Conservation (phyloP, 1,140 invertebrate species). For the Thaumatotibia leucotreta region DNA sequence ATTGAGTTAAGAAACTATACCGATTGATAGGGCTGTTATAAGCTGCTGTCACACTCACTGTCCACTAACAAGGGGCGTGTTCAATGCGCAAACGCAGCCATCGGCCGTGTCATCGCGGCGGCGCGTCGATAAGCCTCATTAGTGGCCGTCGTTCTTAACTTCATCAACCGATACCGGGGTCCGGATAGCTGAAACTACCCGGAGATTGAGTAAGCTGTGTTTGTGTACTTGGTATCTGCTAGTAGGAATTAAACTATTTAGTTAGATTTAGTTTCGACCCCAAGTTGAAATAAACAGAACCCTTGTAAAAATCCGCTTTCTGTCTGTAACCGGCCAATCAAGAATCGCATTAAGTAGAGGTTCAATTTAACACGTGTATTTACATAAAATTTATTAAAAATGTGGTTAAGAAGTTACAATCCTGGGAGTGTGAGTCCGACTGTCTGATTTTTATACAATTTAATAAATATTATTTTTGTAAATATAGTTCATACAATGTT, state of each 20-base stretch:
- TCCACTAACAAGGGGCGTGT: conserved; percentile 39
- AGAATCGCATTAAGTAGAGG: too few relatives aligned
- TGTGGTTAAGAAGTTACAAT: too few relatives aligned
- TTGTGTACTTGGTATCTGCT: neutral
- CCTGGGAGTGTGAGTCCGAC: too few relatives aligned
- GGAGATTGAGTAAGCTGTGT: neutral
- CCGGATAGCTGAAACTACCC: neutral
- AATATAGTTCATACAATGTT: too few relatives aligned
- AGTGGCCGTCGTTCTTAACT: conserved; percentile 48
- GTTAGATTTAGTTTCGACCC: neutral
- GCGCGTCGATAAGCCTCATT: conserved; percentile 54
- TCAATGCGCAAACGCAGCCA: conserved; percentile 39
- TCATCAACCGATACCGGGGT: conserved; percentile 47
- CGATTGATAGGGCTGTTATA: neutral
- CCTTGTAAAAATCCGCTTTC: too few relatives aligned
- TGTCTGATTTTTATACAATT: too few relatives aligned
- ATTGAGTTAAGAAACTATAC: neutral
- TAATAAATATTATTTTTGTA: too few relatives aligned
- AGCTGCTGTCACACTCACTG: conserved; percentile 14
- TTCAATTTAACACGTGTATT: too few relatives aligned
- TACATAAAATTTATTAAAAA: too few relatives aligned
- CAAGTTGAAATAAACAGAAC: too few relatives aligned
- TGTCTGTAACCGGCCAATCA: too few relatives aligned
- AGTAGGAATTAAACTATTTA: neutral
- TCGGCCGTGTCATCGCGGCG: conserved; percentile 48